These are phyloP conservation scores for Halichoeres trimaculatus DNA, from an alignment of 2,113 vertebrate genomes.

Conservation along the genomic window DNA sequence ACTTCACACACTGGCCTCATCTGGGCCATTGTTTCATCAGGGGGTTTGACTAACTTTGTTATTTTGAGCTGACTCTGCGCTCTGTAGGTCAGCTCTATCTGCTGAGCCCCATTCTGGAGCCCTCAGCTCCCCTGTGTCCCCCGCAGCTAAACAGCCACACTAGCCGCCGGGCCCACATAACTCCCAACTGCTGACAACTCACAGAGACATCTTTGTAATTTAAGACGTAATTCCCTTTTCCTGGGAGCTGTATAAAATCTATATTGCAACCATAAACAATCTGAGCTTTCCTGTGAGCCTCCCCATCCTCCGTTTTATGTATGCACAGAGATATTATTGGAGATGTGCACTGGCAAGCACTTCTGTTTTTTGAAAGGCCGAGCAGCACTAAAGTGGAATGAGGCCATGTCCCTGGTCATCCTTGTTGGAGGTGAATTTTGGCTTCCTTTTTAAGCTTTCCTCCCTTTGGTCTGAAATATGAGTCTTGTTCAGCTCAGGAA, in stretches of 20 bases:
- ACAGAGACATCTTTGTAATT: conserved; percentile 81
- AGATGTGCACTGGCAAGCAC: conserved; percentile 76
- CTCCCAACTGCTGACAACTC: conserved; percentile 72
- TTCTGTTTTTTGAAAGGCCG: conserved; percentile 77
- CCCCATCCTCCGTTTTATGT: conserved; percentile 64
- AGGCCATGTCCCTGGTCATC: conserved; percentile 53
- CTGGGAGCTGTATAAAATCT: conserved; percentile 83
- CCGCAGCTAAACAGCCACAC: conserved; percentile 59
- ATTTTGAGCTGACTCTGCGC: conserved; percentile 71
- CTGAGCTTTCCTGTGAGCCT: conserved; percentile 56
- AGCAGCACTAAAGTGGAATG: conserved; percentile 63
- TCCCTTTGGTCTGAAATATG: conserved; percentile 30
- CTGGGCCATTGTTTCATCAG: conserved; percentile 67
- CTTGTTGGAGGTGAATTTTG: conserved; percentile 36
- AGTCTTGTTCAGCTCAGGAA: conserved; percentile 32
- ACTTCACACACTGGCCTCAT: conserved; percentile 46
- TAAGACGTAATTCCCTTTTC: conserved; percentile 82
- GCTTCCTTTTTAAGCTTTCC: conserved; percentile 8
- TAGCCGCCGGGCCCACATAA: conserved; percentile 59
- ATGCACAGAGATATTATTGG: conserved; percentile 78
- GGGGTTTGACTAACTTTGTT: conserved; percentile 60
- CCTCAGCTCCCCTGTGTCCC: conserved; percentile 59
- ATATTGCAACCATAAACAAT: conserved; percentile 85
- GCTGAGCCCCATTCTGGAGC: conserved; percentile 49
- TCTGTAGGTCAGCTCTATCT: conserved; percentile 64